phyloP scores from a whole-genome alignment of 2,888 invertebrate species.

The Cyaniris semiargus region DNA sequence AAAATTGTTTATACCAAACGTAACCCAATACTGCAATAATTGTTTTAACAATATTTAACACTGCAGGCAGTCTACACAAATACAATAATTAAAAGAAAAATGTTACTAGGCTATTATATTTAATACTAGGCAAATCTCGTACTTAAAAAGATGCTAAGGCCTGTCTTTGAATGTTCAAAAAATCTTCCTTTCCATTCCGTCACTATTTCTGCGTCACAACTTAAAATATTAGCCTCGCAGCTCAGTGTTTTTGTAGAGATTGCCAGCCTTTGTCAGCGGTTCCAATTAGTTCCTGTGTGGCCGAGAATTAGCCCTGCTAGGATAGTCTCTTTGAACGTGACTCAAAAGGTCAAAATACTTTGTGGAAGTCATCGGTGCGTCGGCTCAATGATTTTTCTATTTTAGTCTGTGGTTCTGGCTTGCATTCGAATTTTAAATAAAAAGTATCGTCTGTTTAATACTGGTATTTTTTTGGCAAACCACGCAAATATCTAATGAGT shows the following conservation, averaged over 20 bases:
- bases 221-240: conserved; percentile 12
- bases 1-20: too few species aligned
- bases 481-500: too few species aligned
- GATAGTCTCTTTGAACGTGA: conserved; percentile 34
- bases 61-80: too few species aligned
- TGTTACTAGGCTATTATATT: too few species aligned
- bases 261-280: conserved; percentile 36
- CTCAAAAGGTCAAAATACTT: conserved; percentile 34
- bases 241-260: conserved; percentile 20
- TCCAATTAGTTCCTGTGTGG: conserved; percentile 42
- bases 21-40: too few species aligned
- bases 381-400: conserved; percentile 1
- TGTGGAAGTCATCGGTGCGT: conserved; percentile 14
- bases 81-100: too few species aligned
- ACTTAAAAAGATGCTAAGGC: too few species aligned
- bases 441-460: not conserved
- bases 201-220: not conserved
- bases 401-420: not conserved
- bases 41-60: too few species aligned
- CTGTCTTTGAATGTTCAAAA: not conserved
- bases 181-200: not conserved
- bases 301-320: conserved; percentile 41
- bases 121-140: too few species aligned
- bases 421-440: not conserved
- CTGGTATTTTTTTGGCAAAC: too few species aligned